These are phyloP conservation scores for Paralvinella palmiformis DNA, from an alignment of 1,140 invertebrate species.

Conservation along the genomic window DNA sequence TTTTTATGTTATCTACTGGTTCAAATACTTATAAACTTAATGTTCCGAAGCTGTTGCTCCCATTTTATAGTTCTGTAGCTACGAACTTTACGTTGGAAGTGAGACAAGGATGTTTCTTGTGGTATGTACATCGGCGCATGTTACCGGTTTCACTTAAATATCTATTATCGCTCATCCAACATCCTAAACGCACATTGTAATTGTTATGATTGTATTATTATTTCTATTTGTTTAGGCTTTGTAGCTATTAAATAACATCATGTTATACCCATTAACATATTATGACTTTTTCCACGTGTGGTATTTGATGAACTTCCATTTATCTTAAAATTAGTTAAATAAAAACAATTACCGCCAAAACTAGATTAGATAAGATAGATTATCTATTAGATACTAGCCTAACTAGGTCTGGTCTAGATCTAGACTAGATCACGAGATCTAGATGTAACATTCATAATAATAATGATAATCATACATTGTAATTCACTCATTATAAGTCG, in stretches of 20 bases:
- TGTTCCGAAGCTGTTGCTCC: slow-evolving; percentile 8
- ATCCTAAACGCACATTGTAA: background rate
- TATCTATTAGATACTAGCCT: too few species aligned
- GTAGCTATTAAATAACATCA: background rate
- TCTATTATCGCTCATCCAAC: background rate
- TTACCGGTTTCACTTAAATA: background rate
- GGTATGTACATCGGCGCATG: background rate
- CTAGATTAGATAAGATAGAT: too few species aligned
- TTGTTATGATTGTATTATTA: background rate
- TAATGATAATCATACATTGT: too few species aligned
- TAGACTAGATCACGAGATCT: too few species aligned
- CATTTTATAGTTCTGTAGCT: background rate
- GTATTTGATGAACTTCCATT: too few species aligned
- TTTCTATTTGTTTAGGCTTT: background rate
- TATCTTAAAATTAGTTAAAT: too few species aligned
- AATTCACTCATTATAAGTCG: too few species aligned
- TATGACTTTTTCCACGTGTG: background rate
- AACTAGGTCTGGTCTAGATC: too few species aligned
- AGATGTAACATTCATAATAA: too few species aligned
- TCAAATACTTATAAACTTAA: slow-evolving; percentile 5
- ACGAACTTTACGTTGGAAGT: slow-evolving; percentile 7
- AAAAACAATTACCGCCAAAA: too few species aligned
- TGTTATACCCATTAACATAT: background rate
- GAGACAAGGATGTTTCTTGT: background rate
- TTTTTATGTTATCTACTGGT: too few species aligned